These are phyloP conservation scores for Drosophila dunni DNA, from an alignment of 1,140 invertebrate species.

Conservation along the genomic window DNA sequence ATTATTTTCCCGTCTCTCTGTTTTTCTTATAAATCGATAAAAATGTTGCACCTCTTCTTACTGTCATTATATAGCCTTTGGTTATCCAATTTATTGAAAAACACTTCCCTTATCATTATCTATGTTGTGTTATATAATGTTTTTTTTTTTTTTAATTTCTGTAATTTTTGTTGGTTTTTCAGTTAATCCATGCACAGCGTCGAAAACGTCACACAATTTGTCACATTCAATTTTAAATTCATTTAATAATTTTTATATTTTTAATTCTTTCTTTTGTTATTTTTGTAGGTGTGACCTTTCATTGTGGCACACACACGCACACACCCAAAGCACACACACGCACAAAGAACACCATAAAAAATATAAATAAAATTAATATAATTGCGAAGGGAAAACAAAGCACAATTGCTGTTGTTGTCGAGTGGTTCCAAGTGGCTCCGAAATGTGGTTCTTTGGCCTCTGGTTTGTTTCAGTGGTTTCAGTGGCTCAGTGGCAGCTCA, in stretches of 20 bases:
- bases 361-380: background rate
- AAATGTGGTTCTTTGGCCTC: conserved; percentile 5
- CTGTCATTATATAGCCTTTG: background rate
- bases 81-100: background rate
- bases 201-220: conserved; percentile 13
- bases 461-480: background rate
- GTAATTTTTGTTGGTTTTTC: background rate
- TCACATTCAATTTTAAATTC: conserved; percentile 1
- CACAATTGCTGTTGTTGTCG: conserved; percentile 7
- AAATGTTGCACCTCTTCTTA: too few relatives aligned
- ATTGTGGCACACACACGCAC: conserved; percentile 23
- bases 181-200: conserved; percentile 28
- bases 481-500: background rate
- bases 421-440: conserved; percentile 12
- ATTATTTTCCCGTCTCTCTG: too few relatives aligned
- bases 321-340: conserved; percentile 20
- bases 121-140: background rate
- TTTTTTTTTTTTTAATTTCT: background rate
- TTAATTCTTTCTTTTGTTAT: background rate
- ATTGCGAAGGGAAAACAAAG: conserved; percentile 31
- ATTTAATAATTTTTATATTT: background rate
- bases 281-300: conserved; percentile 4
- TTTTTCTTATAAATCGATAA: too few relatives aligned
- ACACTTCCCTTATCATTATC: background rate
- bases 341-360: conserved; percentile 19